Evolutionary conservation across 2,888 invertebrate genomes (phyloP).

Genomic region (Acleris laterana): DNA sequence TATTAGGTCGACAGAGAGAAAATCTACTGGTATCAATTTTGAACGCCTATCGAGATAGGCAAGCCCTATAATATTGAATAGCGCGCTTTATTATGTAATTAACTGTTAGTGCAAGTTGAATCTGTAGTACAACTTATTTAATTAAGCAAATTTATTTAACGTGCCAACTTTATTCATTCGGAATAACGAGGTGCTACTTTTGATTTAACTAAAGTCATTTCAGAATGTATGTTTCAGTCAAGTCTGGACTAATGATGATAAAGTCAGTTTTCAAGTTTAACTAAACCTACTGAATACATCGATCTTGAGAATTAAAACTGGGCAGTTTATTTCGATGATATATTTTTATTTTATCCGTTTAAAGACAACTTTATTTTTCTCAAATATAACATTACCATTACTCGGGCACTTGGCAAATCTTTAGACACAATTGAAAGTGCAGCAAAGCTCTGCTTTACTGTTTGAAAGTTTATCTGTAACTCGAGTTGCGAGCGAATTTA

Average conservation of each 20-base stretch:
- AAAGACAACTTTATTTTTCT: not conserved
- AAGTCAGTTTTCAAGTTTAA: too few species aligned
- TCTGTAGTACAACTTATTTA: not conserved
- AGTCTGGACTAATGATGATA: too few species aligned
- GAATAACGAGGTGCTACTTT: not conserved
- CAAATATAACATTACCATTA: conserved; percentile 22
- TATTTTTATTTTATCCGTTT: too few species aligned
- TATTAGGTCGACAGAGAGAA: conserved; percentile 57
- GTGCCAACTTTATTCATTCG: conserved; percentile 1
- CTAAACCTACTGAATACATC: too few species aligned
- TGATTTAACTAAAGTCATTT: not conserved
- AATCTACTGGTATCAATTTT: conserved; percentile 44
- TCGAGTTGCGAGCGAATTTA: conserved; percentile 33
- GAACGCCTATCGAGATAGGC: conserved; percentile 26
- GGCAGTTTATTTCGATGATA: too few species aligned
- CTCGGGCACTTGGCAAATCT: conserved; percentile 24
- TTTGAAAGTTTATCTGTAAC: conserved; percentile 36
- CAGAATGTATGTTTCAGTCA: too few species aligned
- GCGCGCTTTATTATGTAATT: not conserved
- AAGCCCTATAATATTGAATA: conserved; percentile 20
- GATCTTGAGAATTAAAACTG: too few species aligned
- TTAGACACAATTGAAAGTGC: conserved; percentile 27
- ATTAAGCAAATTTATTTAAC: not conserved
- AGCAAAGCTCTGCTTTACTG: conserved; percentile 31
- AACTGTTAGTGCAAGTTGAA: not conserved